Conservation (phyloP, 2,888 invertebrate species). For the Alentia gelatinosa region DNA sequence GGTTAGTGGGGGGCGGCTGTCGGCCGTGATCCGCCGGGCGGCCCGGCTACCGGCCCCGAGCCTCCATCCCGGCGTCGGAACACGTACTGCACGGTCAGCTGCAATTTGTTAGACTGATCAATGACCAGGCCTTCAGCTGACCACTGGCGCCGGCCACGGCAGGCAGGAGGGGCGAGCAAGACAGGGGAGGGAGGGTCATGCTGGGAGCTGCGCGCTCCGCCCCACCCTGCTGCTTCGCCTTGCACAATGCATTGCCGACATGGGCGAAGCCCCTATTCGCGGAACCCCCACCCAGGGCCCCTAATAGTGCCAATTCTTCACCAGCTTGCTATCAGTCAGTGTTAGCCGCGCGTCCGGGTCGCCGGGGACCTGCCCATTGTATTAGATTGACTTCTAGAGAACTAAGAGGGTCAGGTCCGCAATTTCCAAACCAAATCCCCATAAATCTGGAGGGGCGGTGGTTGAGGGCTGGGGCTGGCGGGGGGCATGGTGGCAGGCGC, state of each 20-base stretch:
- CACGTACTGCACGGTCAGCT: conserved; percentile 34
- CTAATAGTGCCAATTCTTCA: conserved; percentile 34
- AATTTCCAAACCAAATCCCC: conserved; percentile 39
- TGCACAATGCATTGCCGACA: too few relatives aligned
- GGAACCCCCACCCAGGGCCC: too few relatives aligned
- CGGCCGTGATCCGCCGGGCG: not conserved
- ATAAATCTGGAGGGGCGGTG: conserved; percentile 26
- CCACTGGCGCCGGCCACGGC: not conserved
- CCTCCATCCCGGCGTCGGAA: conserved; percentile 16
- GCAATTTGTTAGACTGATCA: conserved; percentile 53
- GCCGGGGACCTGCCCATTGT: conserved; percentile 45
- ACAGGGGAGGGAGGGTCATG: too few relatives aligned
- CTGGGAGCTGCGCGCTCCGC: too few relatives aligned
- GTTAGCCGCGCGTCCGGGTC: conserved; percentile 1
- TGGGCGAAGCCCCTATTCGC: too few relatives aligned
- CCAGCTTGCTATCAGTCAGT: not conserved
- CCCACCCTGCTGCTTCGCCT: too few relatives aligned
- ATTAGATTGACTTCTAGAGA: conserved; percentile 50
- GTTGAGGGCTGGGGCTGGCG: not conserved
- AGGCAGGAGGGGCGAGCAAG: too few relatives aligned
- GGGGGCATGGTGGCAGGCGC: not conserved
- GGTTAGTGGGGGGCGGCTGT: conserved; percentile 36
- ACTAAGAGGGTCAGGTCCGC: conserved; percentile 30
- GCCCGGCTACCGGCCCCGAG: not conserved
- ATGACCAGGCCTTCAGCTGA: conserved; percentile 4